Evolutionary conservation across 2,113 vertebrate species (phyloP).

Genomic region (Emydocephalus ijimae): DNA sequence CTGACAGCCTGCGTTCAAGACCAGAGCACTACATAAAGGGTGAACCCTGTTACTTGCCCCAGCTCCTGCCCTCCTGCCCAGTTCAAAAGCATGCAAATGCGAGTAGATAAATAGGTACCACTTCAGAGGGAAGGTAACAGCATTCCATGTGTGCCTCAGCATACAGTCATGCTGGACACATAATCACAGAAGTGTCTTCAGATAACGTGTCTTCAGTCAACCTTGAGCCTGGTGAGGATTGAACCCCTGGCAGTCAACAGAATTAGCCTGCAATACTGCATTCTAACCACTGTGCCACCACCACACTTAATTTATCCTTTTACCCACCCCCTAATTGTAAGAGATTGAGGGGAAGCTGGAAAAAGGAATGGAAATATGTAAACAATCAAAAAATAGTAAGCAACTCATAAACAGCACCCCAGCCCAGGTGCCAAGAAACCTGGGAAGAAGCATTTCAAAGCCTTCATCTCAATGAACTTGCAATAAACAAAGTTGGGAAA

Average conservation of each 20-base stretch:
- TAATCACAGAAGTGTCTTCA: neutral
- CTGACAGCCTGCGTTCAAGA: neutral
- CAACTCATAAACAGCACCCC: neutral
- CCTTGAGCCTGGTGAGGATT: no score
- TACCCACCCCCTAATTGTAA: neutral
- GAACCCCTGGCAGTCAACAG: no score
- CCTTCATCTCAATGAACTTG: neutral
- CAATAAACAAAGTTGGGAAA: neutral
- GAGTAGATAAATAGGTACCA: neutral
- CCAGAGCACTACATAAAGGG: fast-evolving
- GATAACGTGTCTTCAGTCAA: neutral
- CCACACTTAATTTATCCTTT: no score
- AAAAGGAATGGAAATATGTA: neutral
- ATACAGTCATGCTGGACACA: neutral
- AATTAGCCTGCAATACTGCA: no score
- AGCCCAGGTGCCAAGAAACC: neutral
- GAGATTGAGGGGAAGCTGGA: neutral
- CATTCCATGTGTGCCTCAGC: neutral
- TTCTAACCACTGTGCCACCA: no score
- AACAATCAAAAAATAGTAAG: neutral
- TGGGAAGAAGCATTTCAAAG: neutral
- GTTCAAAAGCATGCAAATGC: neutral
- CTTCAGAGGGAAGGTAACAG: neutral
- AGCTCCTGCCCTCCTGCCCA: neutral
- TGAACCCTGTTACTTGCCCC: neutral